Evolutionary conservation across 2,888 invertebrate genomes (phyloP).

Genomic region (Cryptus viduatorius): DNA sequence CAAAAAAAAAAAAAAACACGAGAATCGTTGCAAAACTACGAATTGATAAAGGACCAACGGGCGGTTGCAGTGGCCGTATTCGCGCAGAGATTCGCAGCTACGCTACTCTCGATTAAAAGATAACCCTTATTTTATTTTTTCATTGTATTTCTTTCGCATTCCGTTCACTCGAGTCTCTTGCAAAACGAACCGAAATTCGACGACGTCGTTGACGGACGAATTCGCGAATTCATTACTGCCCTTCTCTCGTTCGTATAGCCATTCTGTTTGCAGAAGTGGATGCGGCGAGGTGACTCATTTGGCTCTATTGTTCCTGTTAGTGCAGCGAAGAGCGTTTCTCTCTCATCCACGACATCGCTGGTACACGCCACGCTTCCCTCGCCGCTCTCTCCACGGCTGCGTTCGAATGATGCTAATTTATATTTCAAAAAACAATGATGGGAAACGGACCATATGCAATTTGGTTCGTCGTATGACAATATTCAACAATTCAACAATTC

Average conservation of each 20-base stretch:
- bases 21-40: too few relatives aligned
- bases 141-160: neutral
- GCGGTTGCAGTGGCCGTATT: too few relatives aligned
- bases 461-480: slow-evolving; percentile 19
- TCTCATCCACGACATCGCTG: slow-evolving; percentile 55
- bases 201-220: neutral
- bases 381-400: neutral
- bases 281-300: slow-evolving; percentile 63
- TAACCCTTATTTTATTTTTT: too few relatives aligned
- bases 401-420: slow-evolving; percentile 53
- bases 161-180: neutral
- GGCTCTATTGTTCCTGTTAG: slow-evolving; percentile 62
- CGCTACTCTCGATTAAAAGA: too few relatives aligned
- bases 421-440: slow-evolving; percentile 59
- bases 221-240: slow-evolving; percentile 14
- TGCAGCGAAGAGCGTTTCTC: slow-evolving; percentile 33
- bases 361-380: slow-evolving; percentile 13
- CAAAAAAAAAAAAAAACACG: neutral
- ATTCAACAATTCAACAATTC: slow-evolving; percentile 15
- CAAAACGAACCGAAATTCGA: slow-evolving; percentile 3
- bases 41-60: too few relatives aligned
- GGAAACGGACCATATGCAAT: slow-evolving; percentile 47
- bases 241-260: neutral
- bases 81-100: too few relatives aligned
- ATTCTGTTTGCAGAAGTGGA: slow-evolving; percentile 35